A percentile compares a stretch with the other conserved stretches of the same genome.
These are phyloP conservation scores for Rhinichthys osculus DNA, from an alignment of 2,797 vertebrate genomes.

Conservation along the genomic window DNA sequence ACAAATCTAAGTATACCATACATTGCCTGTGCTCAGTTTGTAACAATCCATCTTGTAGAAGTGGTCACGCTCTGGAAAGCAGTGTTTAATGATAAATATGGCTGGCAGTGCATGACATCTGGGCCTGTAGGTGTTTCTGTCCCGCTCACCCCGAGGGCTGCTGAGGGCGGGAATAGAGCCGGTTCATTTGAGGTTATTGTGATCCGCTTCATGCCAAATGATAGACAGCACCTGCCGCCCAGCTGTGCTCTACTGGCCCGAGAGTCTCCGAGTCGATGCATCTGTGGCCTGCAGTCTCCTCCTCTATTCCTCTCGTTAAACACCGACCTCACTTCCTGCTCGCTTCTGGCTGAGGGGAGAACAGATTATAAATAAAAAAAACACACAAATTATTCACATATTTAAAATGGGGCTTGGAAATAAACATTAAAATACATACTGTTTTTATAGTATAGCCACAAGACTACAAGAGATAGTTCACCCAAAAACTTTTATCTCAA, in stretches of 20 bases:
- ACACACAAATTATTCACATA: neutral
- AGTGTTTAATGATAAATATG: conserved; percentile 30
- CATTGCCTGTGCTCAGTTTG: neutral
- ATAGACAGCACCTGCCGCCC: conserved; percentile 74
- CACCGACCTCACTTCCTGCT: conserved; percentile 5
- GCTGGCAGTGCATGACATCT: conserved; percentile 25
- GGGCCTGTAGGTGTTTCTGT: conserved; percentile 40
- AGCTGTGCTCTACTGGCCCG: conserved; percentile 80
- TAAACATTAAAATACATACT: neutral
- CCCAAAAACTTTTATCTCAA: neutral
- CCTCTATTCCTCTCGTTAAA: conserved; percentile 25
- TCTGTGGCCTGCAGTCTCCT: conserved; percentile 16
- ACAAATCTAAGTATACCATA: neutral
- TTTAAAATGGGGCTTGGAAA: neutral
- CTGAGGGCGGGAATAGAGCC: conserved; percentile 27
- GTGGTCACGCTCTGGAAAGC: conserved; percentile 30
- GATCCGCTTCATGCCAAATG: conserved; percentile 37
- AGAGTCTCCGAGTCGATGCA: conserved; percentile 64
- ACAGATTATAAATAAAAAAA: conserved; percentile 60
- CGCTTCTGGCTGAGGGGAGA: neutral
- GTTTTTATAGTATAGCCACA: neutral
- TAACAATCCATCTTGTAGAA: neutral
- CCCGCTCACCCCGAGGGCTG: conserved; percentile 16
- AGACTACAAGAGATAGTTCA: neutral
- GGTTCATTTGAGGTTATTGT: conserved; percentile 45